Evolutionary conservation across 2,113 vertebrate species (phyloP).

Genomic region (Atrichornis clamosus): DNA sequence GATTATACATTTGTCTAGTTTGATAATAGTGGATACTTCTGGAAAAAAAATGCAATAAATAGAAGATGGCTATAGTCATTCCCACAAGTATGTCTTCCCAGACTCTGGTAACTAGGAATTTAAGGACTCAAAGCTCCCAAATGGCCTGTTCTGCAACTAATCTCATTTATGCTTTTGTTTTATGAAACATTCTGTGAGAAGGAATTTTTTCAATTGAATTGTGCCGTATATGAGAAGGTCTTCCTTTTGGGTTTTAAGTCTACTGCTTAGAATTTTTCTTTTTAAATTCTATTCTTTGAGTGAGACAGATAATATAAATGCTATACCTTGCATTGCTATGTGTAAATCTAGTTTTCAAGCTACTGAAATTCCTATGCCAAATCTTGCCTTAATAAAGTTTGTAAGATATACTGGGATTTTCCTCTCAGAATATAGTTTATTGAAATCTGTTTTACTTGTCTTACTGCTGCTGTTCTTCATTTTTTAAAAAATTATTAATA

Average conservation of each 20-base stretch:
- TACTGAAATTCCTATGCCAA: not conserved
- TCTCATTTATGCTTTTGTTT: not conserved
- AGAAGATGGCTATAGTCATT: not conserved
- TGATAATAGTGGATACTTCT: not conserved
- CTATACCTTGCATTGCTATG: rapidly evolving
- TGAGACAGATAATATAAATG: too few relatives aligned
- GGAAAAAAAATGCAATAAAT: not conserved
- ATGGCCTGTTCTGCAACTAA: not conserved
- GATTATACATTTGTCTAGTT: not conserved
- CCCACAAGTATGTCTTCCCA: not conserved
- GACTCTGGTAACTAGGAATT: not conserved
- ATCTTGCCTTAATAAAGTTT: not conserved
- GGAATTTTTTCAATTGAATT: not conserved
- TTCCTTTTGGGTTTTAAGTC: not conserved
- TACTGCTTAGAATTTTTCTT: too few relatives aligned
- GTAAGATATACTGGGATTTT: not conserved
- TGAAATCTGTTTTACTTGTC: not conserved
- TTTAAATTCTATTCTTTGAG: not conserved
- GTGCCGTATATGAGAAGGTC: not conserved
- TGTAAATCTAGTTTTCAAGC: not conserved
- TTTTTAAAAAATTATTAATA: not conserved
- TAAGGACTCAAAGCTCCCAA: not conserved
- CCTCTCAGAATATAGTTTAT: not conserved
- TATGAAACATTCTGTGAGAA: not conserved
- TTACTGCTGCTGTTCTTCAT: not conserved